Evolutionary conservation across 2,888 invertebrate genomes (phyloP).

Genomic region (Eupeodes latifasciatus): DNA sequence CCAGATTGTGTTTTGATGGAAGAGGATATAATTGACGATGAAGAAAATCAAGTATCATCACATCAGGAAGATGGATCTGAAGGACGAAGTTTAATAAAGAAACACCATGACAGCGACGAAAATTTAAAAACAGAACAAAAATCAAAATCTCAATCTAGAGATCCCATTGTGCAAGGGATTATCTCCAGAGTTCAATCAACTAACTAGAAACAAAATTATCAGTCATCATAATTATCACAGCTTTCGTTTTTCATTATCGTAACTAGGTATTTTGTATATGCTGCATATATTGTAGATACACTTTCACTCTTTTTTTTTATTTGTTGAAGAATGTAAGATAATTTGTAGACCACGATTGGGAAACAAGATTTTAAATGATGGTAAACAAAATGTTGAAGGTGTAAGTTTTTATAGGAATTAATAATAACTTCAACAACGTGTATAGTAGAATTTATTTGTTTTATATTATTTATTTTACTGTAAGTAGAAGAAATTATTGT

Average conservation of each 20-base stretch:
- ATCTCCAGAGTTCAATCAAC: conserved; percentile 56
- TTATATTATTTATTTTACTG: conserved; percentile 64
- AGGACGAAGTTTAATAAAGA: conserved; percentile 83
- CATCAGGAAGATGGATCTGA: conserved; percentile 80
- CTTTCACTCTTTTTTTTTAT: conserved; percentile 60
- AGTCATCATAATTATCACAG: conserved; percentile 18
- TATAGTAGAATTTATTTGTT: conserved; percentile 53
- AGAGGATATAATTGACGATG: conserved; percentile 57
- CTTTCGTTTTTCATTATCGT: conserved; percentile 64
- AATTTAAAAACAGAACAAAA: conserved; percentile 50
- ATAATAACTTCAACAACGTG: neutral
- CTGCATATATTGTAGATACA: conserved; percentile 7
- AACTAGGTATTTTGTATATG: neutral
- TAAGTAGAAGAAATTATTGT: conserved; percentile 26
- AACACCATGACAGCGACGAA: conserved; percentile 38
- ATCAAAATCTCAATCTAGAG: conserved; percentile 17
- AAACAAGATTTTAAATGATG: conserved; percentile 11
- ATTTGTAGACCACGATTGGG: conserved; percentile 62
- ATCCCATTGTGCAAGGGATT: conserved; percentile 69
- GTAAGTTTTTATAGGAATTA: conserved; percentile 30
- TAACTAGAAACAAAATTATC: conserved; percentile 37
- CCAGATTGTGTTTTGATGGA: conserved; percentile 82
- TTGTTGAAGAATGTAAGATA: conserved; percentile 58
- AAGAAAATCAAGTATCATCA: conserved; percentile 81
- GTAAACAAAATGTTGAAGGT: neutral